Base-by-base conservation (phyloP, 2,888 invertebrate species). In the Chouioia cunea region DNA sequence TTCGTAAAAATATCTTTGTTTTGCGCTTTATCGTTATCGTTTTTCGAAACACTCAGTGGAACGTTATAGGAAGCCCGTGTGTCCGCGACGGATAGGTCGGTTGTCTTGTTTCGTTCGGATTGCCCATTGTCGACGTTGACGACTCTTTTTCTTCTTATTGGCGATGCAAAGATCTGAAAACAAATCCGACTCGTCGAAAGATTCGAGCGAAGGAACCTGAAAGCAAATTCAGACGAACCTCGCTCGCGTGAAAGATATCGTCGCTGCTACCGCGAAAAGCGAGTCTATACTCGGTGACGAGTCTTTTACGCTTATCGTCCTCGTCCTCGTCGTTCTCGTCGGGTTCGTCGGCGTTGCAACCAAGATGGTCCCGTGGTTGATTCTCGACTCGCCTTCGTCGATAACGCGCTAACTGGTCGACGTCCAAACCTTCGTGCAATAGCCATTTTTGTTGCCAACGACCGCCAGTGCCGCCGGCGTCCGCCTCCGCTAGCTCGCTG, bases 321-420 rank as follows among this genome's bases (percentile, higher is more conserved):
- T 52, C 52, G 14, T 57, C 63, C 63, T 73, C 64, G 16, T 46
- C 65, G 22, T 56, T 64, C 14, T 47, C 53, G 0, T 59, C 50
- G 16, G 62, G 14, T 44, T 57, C 44, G 70, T 73, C 46, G 73
- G 68, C 53, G 8, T 47, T 59, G n/a, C 50, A 46, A 0, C 66
- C 69, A 3, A 70, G 70, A 2, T 70, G 66, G 74, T 84, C 82
- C 74, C 79, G 80, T 15, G 83, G 82, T 54, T 78, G 83, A 81
- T 86, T 85, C 72, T 85, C 83, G 23, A 86, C 83, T 68, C 85
- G 84, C 76, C 87, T 86, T 63, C 87, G 85, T 44, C 89, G 85
- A 78, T 87, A 88, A 67, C 86, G 84, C 56, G 85, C 85, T 59
- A 89, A 80, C 75, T 88, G 87, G 78, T 89, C 89, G 53, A 89